Base-by-base conservation (phyloP, 2,888 invertebrate genomes). In the Cyaniris semiargus region DNA sequence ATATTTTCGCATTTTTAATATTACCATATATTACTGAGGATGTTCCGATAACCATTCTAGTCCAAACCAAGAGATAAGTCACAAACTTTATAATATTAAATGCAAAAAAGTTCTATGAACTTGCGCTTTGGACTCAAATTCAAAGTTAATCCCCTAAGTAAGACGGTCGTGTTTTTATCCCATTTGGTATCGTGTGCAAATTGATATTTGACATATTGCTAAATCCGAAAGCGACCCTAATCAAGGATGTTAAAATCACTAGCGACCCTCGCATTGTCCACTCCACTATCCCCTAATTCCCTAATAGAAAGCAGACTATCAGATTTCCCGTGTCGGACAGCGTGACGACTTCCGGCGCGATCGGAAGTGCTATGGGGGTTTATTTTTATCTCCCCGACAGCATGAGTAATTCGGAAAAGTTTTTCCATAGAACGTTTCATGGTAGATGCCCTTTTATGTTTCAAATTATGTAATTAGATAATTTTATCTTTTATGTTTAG, bases 301-400 rank as follows among this genome's bases (percentile, higher is more conserved):
- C 88, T 93, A 92, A 93, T 92, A 92, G 92, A 92, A 91, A 89
- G 87, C 89, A 86, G 87, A 88, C 85, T 89, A 91, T 91, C 90
- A 86, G 87, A 90, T 91, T 88, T 90, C 91, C 86, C 83, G 81
- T 81, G 83, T 80, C 86, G 87, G 86, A 87, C 87, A 86, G 84
- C 84, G 86, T 88, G 88, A 89, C 89, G 88, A 88, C 89, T 87
- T 92, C 92, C 92, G 90, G 89, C 83, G 31, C 71, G 10, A 76
- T 77, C 80, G 81, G 81, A 81, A 77, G 86, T 86, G 79, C 85
- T 86, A 89, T 88, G 85, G 84, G 84, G 83, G 82, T 77, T 80
- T 78, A 77, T 79, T 77, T 78, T 81, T 82, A 81, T 83, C 76
- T 82, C 83, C 81, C 76, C 58, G 3, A 23, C 56, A 53, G 18